Percentiles rank a stretch among this genome's conserved stretches.
phyloP scores from a whole-genome alignment of 2,888 invertebrate species.

The Onchidella celtica region DNA sequence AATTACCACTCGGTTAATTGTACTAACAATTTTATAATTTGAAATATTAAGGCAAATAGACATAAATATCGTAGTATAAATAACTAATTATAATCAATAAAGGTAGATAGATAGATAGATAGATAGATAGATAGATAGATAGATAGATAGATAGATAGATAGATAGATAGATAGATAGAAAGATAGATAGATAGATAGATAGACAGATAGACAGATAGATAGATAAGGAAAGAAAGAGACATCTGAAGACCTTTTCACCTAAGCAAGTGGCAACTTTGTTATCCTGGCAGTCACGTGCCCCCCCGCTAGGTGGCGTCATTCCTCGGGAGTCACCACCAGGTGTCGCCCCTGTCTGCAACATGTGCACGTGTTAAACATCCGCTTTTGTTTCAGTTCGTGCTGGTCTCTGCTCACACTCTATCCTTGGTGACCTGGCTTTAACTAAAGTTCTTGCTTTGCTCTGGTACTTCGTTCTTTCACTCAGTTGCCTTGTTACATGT shows the following conservation, averaged over 20 bases:
- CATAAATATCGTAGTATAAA: no score
- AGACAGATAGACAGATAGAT: no score
- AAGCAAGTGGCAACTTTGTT: neutral
- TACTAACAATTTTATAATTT: no score
- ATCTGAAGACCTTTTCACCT: neutral
- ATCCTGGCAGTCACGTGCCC: neutral
- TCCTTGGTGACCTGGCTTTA: no score
- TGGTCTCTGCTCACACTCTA: no score
- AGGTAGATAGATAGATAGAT: conserved; percentile 1
- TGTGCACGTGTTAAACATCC: neutral
- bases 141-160: neutral
- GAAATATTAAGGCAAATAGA: no score
- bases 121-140: neutral
- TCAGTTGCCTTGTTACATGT: no score
- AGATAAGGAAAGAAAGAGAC: neutral
- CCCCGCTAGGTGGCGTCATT: conserved; percentile 18
- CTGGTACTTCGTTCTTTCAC: no score
- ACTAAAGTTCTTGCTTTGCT: no score
- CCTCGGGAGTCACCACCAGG: conserved; percentile 1
- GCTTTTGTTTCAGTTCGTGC: no score
- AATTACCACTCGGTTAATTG: no score
- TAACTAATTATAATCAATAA: neutral
- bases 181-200: neutral
- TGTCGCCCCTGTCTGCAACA: neutral
- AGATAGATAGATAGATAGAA: neutral